Base-by-base conservation (phyloP, 2,113 vertebrate species). In the Malurus elegans region DNA sequence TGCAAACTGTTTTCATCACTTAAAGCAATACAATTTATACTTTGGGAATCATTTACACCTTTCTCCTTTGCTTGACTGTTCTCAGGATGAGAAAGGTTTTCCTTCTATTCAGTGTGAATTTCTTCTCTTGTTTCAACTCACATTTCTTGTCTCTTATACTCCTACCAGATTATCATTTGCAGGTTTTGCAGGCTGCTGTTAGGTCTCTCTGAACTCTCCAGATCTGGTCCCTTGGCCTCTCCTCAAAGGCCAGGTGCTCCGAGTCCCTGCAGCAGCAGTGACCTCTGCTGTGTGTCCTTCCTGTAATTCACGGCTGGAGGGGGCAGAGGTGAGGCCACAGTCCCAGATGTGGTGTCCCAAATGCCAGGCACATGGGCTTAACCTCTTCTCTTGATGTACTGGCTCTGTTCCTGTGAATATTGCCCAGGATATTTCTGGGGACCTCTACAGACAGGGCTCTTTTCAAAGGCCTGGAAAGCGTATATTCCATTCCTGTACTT, bases 271-370 rank as follows among this genome's bases (percentile, higher is more conserved):
- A 73, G 36, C 6, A 45, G 7, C 23, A 42, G n/a, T n/a, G 24
- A 20, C 34, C 20, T 57, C 36, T 64, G 25, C 8, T 57, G 19
- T 12, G 8, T 6, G 8, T 36, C n/a, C 62, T 58, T 70, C 47
- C 24, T 32, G 29, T 6, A 76, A 13, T 44, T 16, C 4, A 3
- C 4, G 32, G 21, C 25, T 56, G 36, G 4, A 54, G 7, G 6
- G 15, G 23, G 7, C 17, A 24, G 9, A 15, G 15, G 11, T 0
- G 5, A 42, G n/a, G 10, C 14, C 2, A 2, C 24, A n/a, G 38
- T 42, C 31, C 10, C 21, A 9, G 11, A 4, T 62, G 15, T 51
- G 29, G 25, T 16, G 23, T 48, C 29, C 15, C n/a, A 69, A 64
- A 25, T 7, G 1, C 16, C 57, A 53, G 50, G 26, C 26, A 60